A percentile compares a stretch with the other conserved stretches of the same genome.
Conservation (phyloP, 1,140 invertebrate species). For the Pachypeltis micranthus region DNA sequence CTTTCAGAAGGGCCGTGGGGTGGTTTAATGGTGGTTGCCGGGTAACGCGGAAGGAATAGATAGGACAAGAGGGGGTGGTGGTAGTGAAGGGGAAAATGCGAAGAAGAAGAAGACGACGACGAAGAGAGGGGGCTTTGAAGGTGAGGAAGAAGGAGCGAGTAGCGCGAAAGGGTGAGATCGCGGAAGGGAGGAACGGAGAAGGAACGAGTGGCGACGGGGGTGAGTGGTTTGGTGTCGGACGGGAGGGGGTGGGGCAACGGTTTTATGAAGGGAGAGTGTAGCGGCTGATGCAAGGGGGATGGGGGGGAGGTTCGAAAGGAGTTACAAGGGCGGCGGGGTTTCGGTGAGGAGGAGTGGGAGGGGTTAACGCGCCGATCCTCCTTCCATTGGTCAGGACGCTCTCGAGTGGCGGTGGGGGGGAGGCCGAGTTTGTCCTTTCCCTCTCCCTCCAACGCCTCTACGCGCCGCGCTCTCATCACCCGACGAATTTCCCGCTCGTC, state of each 20-base stretch:
- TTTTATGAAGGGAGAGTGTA: too few relatives aligned
- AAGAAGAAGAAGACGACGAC: too few relatives aligned
- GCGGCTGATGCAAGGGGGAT: not conserved
- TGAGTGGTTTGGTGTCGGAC: not conserved
- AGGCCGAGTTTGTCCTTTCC: constrained; percentile 10
- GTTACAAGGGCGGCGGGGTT: constrained; percentile 4
- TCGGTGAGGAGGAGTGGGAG: not conserved
- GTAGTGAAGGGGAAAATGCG: too few relatives aligned
- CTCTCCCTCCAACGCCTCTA: constrained; percentile 8
- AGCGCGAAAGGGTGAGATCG: not conserved
- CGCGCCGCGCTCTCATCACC: not conserved
- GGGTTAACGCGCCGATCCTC: constrained; percentile 12
- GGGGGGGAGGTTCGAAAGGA: not conserved
- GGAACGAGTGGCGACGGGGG: constrained; percentile 35
- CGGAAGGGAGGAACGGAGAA: not conserved
- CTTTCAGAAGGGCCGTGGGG: constrained; percentile 32
- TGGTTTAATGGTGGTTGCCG: constrained; percentile 23
- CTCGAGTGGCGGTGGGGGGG: not conserved
- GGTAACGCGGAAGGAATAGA: constrained; percentile 19
- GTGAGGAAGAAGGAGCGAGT: not conserved
- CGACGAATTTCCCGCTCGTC: constrained; percentile 15
- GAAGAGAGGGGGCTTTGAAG: not conserved
- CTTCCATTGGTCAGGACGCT: not conserved
- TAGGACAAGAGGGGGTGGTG: too few relatives aligned
- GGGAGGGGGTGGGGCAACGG: too few relatives aligned